These are phyloP conservation scores for Xiphophorus couchianus DNA, from an alignment of 2,113 vertebrate species.

Conservation along the genomic window DNA sequence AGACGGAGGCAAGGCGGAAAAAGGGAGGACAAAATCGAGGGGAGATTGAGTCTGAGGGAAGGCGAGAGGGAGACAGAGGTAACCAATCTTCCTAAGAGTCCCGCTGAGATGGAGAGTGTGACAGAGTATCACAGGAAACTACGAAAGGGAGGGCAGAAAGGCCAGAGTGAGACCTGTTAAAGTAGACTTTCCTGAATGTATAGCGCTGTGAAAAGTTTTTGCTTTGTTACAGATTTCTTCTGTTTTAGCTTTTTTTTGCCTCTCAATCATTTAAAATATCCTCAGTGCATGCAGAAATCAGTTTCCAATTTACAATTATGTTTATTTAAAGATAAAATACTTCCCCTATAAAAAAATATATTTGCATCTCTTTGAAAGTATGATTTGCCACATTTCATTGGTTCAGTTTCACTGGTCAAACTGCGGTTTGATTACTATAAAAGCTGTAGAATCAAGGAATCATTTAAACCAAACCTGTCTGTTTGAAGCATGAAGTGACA, in stretches of 20 bases:
- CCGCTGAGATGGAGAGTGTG: slow-evolving; percentile 41
- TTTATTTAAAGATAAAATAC: neutral
- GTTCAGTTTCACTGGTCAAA: neutral
- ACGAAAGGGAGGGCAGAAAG: slow-evolving; percentile 10
- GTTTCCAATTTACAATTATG: neutral
- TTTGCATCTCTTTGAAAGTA: neutral
- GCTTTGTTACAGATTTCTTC: too few species aligned
- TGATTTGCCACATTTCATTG: neutral
- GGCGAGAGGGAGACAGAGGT: slow-evolving; percentile 50
- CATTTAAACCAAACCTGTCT: too few species aligned
- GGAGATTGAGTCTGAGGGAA: slow-evolving; percentile 46
- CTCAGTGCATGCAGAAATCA: too few species aligned
- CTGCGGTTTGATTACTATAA: neutral
- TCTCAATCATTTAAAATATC: too few species aligned
- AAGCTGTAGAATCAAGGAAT: neutral
- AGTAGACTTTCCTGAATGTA: slow-evolving; percentile 49
- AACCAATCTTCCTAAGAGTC: slow-evolving; percentile 61
- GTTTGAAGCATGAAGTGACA: too few species aligned
- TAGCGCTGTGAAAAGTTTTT: neutral
- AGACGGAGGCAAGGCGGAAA: slow-evolving; percentile 21
- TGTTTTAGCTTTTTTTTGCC: too few species aligned
- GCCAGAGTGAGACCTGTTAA: slow-evolving; percentile 18
- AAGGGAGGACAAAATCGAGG: slow-evolving; percentile 11
- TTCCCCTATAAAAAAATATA: neutral
- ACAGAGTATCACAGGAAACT: slow-evolving; percentile 35